These are phyloP conservation scores for Eclectus roratus DNA, from an alignment of 2,113 vertebrate genomes.

Conservation along the genomic window DNA sequence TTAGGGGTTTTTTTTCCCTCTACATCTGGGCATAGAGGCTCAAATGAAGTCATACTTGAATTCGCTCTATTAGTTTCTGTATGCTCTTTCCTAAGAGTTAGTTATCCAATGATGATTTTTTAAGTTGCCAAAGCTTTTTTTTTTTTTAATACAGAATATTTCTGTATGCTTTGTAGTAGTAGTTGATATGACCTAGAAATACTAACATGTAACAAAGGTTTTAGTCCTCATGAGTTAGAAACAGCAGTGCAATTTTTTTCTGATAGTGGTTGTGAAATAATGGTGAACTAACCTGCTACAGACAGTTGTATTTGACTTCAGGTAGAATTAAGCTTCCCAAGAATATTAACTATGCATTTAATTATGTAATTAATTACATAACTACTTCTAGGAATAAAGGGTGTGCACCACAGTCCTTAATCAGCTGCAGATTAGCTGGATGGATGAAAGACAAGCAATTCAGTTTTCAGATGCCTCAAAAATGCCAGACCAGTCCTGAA, in stretches of 20 bases:
- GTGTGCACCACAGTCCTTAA: slow-evolving; percentile 74
- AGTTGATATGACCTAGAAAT: background rate
- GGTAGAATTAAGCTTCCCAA: background rate
- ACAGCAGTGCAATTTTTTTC: background rate
- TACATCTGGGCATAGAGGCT: background rate
- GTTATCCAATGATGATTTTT: background rate
- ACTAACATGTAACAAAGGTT: background rate
- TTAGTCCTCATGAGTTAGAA: background rate
- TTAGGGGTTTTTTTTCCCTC: background rate
- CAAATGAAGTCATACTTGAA: background rate
- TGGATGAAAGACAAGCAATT: slow-evolving; percentile 90
- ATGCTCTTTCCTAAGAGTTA: background rate
- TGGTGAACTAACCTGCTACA: background rate
- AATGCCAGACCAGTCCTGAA: background rate
- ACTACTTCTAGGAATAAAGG: slow-evolving; percentile 85
- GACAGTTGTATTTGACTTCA: background rate
- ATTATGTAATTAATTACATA: background rate
- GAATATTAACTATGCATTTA: background rate
- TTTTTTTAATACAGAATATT: background rate
- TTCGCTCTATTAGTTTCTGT: background rate
- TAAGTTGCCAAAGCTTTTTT: background rate
- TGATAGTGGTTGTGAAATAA: background rate
- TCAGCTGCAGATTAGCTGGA: slow-evolving; percentile 85
- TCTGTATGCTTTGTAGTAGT: background rate
- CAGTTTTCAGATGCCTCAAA: slow-evolving; percentile 43